A percentile compares a stretch with the other conserved stretches of the same genome.
These are phyloP conservation scores for Hemistola chrysoprasaria DNA, from an alignment of 2,888 invertebrate genomes.

Conservation along the genomic window DNA sequence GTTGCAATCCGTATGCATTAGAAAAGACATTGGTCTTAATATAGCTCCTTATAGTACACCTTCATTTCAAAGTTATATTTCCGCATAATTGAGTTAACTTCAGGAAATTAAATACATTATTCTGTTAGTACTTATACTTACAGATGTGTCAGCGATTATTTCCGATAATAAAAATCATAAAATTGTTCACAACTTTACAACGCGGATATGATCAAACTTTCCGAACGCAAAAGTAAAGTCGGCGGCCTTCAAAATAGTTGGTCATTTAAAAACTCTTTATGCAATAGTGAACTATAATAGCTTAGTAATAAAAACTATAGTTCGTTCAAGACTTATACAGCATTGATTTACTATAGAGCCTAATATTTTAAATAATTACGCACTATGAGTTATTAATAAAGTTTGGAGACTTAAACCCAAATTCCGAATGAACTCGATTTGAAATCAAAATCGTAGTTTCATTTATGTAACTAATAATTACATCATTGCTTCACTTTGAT, in stretches of 20 bases:
- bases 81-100: constrained; percentile 6
- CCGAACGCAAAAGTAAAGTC: constrained; percentile 61
- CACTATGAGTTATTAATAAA: constrained; percentile 8
- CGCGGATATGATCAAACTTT: constrained; percentile 67
- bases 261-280: constrained; percentile 34
- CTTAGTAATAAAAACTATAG: constrained; percentile 15
- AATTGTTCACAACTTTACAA: constrained; percentile 42
- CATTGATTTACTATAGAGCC: no score
- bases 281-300: constrained; percentile 19
- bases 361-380: no score
- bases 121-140: background rate
- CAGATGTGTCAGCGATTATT: constrained; percentile 28
- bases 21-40: constrained; percentile 44
- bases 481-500: no score
- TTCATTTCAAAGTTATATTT: constrained; percentile 30
- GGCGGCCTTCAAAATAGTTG: constrained; percentile 63
- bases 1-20: no score
- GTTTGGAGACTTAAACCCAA: constrained; percentile 13
- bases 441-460: no score
- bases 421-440: background rate
- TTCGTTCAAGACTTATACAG: no score
- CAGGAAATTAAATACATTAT: constrained; percentile 35
- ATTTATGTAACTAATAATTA: no score
- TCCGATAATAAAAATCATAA: constrained; percentile 27
- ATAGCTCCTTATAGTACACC: constrained; percentile 47